Base-by-base conservation (phyloP, 2,797 vertebrate species). In the Pterois miles region DNA sequence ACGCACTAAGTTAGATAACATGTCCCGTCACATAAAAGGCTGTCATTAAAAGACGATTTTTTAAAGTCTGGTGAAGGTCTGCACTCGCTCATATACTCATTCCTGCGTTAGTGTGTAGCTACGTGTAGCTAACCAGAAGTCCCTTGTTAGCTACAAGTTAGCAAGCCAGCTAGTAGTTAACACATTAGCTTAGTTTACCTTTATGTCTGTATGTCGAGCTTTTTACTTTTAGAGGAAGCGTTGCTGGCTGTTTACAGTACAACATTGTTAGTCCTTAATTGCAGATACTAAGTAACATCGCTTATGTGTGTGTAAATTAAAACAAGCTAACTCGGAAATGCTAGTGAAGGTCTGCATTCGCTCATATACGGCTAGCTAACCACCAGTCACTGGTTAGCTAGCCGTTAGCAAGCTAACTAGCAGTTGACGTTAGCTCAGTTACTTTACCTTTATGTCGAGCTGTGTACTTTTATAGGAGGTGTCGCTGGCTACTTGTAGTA, bases 391-490 rank as follows among this genome's bases (percentile, higher is more conserved):
- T 23, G 8, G 27, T 58, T 63, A 63, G 62, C 38, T 29, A 50
- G 9, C n/a, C n/a, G n/a, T n/a, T n/a, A n/a, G 52, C 6, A 56
- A 65, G 62, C 76, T 75, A 71, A 36, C 62, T 71, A 81, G 66
- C 59, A 34, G 53, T 31, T 57, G 62, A 7, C 23, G 7, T 70
- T 68, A 71, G 73, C 78, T 60, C 20, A 5, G 25, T 54, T 59
- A 82, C 84, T 66, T 86, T 88, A 92, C 90, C 92, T 91, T 81
- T 6, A 6, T 56, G 48, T 50, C 13, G 46, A 71, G 40, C 25
- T 58, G 53, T 20, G 36, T 66, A 25, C 53, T 38, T 34, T 36
- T 10, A 59, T 1, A 7, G 11, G 14, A 2, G 2, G 8, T 9
- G 22, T 70, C 20, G 20, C 25, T 14, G 22, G 2, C n/a, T 81